Percentiles rank a stretch among this genome's conserved stretches.
These are phyloP conservation scores for Torymus aiolomorphi DNA, from an alignment of 2,888 invertebrate genomes.

Conservation along the genomic window DNA sequence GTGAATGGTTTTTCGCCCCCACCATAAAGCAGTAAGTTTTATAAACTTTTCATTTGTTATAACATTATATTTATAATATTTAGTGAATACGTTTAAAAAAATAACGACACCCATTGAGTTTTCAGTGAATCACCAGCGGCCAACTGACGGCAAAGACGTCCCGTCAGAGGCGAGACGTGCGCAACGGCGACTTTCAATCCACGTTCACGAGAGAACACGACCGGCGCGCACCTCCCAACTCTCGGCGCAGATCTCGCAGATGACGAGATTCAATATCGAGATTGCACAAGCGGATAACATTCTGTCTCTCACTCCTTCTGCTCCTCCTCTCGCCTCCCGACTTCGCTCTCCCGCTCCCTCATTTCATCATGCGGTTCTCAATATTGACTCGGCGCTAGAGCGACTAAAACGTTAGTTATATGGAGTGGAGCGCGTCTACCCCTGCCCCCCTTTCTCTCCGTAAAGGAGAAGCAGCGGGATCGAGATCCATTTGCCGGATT, in stretches of 20 bases:
- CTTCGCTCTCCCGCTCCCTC: slow-evolving; percentile 40
- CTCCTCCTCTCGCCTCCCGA: neutral
- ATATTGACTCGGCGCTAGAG: slow-evolving; percentile 63
- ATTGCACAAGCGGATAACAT: slow-evolving; percentile 63
- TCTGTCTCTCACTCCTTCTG: slow-evolving; percentile 30
- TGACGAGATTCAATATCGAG: slow-evolving; percentile 64
- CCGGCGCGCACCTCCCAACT: slow-evolving; percentile 26
- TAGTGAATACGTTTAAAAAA: too few species aligned
- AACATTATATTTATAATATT: too few species aligned
- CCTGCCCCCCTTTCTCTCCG: neutral
- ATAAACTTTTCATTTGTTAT: too few species aligned
- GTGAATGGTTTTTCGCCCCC: too few species aligned
- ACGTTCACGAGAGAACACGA: slow-evolving; percentile 18
- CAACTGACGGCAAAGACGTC: too few species aligned
- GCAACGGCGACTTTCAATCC: slow-evolving; percentile 23
- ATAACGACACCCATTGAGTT: too few species aligned
- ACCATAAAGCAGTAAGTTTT: too few species aligned
- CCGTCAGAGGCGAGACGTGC: too few species aligned
- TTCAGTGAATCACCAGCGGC: too few species aligned
- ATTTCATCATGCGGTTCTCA: slow-evolving; percentile 57
- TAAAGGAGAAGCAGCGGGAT: slow-evolving; percentile 51
- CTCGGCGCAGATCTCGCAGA: slow-evolving; percentile 54
- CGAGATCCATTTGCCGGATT: slow-evolving; percentile 61
- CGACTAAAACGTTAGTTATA: slow-evolving; percentile 59
- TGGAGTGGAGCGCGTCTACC: neutral